Conservation (phyloP, 2,888 invertebrate species). For the Cantharis nigra region DNA sequence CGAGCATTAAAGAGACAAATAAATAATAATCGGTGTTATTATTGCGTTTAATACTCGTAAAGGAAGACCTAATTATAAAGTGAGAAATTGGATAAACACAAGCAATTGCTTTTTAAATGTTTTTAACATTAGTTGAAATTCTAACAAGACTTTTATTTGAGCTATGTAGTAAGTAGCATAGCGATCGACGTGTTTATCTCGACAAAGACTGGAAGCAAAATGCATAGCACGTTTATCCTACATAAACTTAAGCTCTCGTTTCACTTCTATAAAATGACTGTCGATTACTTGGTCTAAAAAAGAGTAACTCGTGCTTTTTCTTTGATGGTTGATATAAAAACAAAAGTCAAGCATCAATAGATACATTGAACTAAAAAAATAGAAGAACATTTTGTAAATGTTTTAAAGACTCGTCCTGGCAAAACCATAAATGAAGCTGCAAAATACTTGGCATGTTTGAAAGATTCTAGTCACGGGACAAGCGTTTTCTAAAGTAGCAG, state of each 20-base stretch:
- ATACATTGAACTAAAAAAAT: neutral
- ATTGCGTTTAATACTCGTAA: neutral
- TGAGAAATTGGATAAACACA: neutral
- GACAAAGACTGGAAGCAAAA: slow-evolving; percentile 22
- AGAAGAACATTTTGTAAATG: slow-evolving; percentile 12
- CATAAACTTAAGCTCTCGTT: slow-evolving; percentile 39
- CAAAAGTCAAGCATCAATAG: neutral
- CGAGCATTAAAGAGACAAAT: neutral
- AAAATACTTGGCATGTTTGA: slow-evolving; percentile 40
- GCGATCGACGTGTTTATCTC: slow-evolving; percentile 34
- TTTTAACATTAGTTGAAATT: slow-evolving; percentile 19
- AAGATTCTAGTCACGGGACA: slow-evolving; percentile 40
- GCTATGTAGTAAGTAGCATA: slow-evolving; percentile 38
- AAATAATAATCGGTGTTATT: neutral
- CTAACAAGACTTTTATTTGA: slow-evolving; percentile 40
- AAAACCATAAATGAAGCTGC: slow-evolving; percentile 33
- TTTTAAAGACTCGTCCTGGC: slow-evolving; percentile 14
- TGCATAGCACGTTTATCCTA: slow-evolving; percentile 39
- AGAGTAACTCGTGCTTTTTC: neutral
- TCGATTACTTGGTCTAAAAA: slow-evolving; percentile 33
- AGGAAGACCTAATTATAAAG: neutral
- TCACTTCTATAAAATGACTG: slow-evolving; percentile 39
- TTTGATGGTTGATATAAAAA: neutral
- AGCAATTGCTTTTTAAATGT: neutral
- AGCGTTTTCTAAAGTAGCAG: slow-evolving; percentile 37